Evolutionary conservation across 2,797 vertebrate species (phyloP), one percentile per base, ranked within the genome.

Genomic region (Dermochelys coriacea): DNA sequence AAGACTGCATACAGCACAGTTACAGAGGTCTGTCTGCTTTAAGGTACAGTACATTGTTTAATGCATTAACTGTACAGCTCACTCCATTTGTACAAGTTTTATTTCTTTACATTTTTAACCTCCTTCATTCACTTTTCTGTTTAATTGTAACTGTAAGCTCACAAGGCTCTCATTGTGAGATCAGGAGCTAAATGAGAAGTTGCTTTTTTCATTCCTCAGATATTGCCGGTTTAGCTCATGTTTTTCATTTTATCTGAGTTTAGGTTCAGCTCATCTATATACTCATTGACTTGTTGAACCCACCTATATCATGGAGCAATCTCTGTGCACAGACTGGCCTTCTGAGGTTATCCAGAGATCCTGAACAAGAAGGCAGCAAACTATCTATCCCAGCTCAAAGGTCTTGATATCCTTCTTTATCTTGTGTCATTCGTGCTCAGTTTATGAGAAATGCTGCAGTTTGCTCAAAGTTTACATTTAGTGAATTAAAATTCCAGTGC

Each of bases 41-140:
- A 75, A 29, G 25, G 12, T 45, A 68, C 59, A 49, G 80, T 68
- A 45, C 91, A 47, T 52, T 78, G 19, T 50, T 89, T 59, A 88
- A 54, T 50, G 31, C 21, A 75, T 85, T 88, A 83, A 91, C 55
- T 8, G 47, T n/a, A 14, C 57, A 92, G 37, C 45, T 93, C 84
- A 31, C 88, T 87, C 59, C 34, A 88, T 47, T 84, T 78, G 4
- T 6, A 83, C 37, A n/a, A 16, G 9, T 84, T 91, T 90, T 93
- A 90, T 61, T 57, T 89, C 59, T 12, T 93, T 37, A 68, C 18
- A 68, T 37, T 84, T 51, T 84, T 95, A 86, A 80, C n/a, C 41
- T 88, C 59, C 81, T 81, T 79, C 54, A 95, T 80, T 95, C 88
- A 21, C 82, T 97, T 47, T 49, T 90, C 47, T 78, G 85, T 94